Evolutionary conservation across 2,888 invertebrate species (phyloP), one percentile per base, ranked within the genome.

Genomic region (Disparrhopalites patrizii): DNA sequence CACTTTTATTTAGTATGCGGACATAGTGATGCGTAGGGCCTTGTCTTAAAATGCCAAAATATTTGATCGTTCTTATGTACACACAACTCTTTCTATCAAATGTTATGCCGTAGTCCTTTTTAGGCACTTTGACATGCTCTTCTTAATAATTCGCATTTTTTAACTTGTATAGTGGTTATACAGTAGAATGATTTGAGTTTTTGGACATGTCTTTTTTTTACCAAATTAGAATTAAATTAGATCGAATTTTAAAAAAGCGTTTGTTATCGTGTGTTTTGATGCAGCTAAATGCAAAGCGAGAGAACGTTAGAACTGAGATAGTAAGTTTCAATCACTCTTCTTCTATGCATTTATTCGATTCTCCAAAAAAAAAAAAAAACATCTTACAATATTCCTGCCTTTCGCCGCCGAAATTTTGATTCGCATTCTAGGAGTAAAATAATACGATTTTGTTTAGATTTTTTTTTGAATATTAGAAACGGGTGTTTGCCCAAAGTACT

Each of bases 211-310:
- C 20, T 43, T 43, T 8, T 47, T 13, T 23, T 47, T 47, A 47
- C 3, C 20, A 3, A n/a, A 3, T 55, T n/a, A 18, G 23, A 40
- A 28, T 57, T 40, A 13, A 40, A 57, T 15, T 27, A 13, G 20
- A 25, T 52, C n/a, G 43, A 7, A n/a, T 43, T n/a, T 43, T 43
- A 43, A 43, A 43, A 43, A 43, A 18, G 50, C 27, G 27, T 54
- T 55, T 55, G 31, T 28, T 47, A 43, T 40, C n/a, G 25, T 60
- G 27, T 60, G 47, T 58, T 60, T 60, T 60, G 30, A n/a, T 60
- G 60, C 60, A 60, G 60, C 60, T 60, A 60, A 60, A 60, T 60
- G 33, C 60, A 58, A 25, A 43, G 23, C 60, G 60, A 47, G 60
- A 60, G 40, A 60, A 43, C 60, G n/a, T 60, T 60, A 60, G 60